A percentile compares a stretch with the other conserved stretches of the same genome.
Evolutionary conservation across 1,140 invertebrate genomes (phyloP).

Genomic region (Solenopsis invicta): DNA sequence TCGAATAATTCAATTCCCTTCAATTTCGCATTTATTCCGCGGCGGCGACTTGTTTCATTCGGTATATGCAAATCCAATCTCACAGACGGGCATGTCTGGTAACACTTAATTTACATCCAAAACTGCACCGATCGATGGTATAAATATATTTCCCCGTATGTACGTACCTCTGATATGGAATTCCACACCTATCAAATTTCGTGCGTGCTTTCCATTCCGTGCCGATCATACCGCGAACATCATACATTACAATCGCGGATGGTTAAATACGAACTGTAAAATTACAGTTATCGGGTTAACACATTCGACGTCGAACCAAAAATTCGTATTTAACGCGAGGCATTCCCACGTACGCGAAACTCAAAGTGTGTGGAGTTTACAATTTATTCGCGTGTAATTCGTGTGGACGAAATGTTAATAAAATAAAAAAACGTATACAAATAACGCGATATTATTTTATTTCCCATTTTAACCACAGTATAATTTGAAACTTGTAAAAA

Average conservation of each 20-base stretch:
- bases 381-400: slow-evolving; percentile 4
- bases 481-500: slow-evolving; percentile 4
- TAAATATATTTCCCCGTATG: slow-evolving; percentile 35
- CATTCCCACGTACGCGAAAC: background rate
- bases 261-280: slow-evolving; percentile 41
- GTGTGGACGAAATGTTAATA: background rate
- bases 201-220: slow-evolving; percentile 42
- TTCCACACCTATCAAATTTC: slow-evolving; percentile 57
- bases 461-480: background rate
- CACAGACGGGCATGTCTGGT: slow-evolving; percentile 26
- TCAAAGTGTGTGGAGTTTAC: background rate
- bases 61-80: slow-evolving; percentile 34
- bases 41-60: slow-evolving; percentile 3
- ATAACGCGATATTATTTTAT: background rate
- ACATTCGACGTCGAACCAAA: slow-evolving; percentile 6
- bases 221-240: slow-evolving; percentile 43
- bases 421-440: slow-evolving; percentile 13
- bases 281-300: slow-evolving; percentile 53
- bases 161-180: slow-evolving; percentile 30
- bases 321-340: background rate
- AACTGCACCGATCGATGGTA: slow-evolving; percentile 38
- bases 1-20: slow-evolving; percentile 45
- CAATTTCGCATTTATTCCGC: slow-evolving; percentile 46
- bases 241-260: slow-evolving; percentile 35
- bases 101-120: slow-evolving; percentile 60